These are phyloP conservation scores for Stramonita haemastoma DNA, from an alignment of 2,888 invertebrate genomes.

Conservation along the genomic window DNA sequence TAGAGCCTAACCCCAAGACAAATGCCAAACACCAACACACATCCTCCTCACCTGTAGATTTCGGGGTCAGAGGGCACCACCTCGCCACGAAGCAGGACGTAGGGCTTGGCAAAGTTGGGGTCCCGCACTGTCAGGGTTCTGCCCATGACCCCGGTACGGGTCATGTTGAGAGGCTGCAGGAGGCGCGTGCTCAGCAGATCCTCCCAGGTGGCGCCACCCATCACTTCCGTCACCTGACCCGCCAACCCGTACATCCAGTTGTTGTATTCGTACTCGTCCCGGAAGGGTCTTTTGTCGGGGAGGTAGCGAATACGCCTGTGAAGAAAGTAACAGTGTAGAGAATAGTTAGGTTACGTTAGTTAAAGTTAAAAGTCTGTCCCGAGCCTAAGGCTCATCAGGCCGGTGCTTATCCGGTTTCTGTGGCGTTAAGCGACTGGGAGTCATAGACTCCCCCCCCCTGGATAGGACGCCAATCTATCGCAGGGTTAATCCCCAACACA, in stretches of 20 bases:
- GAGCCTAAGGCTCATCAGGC: not conserved
- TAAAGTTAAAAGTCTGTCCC: too few relatives aligned
- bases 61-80: constrained; percentile 16
- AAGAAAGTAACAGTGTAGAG: not conserved
- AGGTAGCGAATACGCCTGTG: constrained; percentile 28
- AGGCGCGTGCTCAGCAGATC: constrained; percentile 33
- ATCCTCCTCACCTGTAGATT: constrained; percentile 25
- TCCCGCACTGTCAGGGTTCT: constrained; percentile 30
- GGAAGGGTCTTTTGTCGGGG: not conserved
- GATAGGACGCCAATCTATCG: too few relatives aligned
- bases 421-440: not conserved
- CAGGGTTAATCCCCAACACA: too few relatives aligned
- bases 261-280: constrained; percentile 40
- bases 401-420: not conserved
- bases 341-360: not conserved
- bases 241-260: constrained; percentile 47
- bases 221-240: constrained; percentile 24
- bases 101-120: constrained; percentile 39
- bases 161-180: constrained; percentile 40
- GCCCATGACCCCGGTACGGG: constrained; percentile 26
- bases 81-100: constrained; percentile 26
- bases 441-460: too few relatives aligned
- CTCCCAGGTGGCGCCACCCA: constrained; percentile 39
- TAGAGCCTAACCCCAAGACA: too few relatives aligned
- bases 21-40: not conserved